Evolutionary conservation across 2,797 vertebrate species (phyloP).

Genomic region (Choloepus didactylus): DNA sequence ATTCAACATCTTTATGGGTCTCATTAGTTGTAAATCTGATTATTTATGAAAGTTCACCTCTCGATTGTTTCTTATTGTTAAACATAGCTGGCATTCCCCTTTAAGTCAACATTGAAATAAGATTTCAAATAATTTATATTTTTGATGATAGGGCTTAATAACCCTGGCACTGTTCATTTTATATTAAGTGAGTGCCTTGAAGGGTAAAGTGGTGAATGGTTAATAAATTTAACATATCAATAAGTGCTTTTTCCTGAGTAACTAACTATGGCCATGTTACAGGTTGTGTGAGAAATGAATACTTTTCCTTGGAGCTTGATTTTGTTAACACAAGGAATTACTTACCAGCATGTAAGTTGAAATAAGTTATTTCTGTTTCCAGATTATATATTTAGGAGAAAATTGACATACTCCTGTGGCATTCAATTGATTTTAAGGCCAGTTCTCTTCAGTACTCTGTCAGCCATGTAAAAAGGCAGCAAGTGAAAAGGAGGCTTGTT

Average conservation of each 20-base stretch:
- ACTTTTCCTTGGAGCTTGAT: conserved; percentile 52
- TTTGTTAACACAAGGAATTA: conserved; percentile 38
- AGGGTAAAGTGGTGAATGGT: conserved; percentile 32
- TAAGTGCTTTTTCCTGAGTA: conserved; percentile 58
- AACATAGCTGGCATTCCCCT: conserved; percentile 20
- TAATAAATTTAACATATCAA: conserved; percentile 56
- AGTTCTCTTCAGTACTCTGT: not conserved
- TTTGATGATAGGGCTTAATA: conserved; percentile 50
- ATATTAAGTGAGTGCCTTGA: conserved; percentile 29
- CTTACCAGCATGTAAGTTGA: conserved; percentile 27
- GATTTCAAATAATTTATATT: conserved; percentile 50
- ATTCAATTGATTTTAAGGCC: conserved; percentile 22
- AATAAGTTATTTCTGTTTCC: conserved; percentile 59
- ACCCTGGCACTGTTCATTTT: conserved; percentile 40
- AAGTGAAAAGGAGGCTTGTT: not conserved
- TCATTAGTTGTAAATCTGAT: conserved; percentile 55
- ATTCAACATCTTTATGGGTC: not conserved
- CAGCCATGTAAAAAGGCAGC: not conserved
- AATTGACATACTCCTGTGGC: not conserved
- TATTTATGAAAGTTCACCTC: conserved; percentile 55
- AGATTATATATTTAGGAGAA: conserved; percentile 69
- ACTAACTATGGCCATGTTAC: conserved; percentile 48
- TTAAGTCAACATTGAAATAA: conserved; percentile 36
- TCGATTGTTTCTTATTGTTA: conserved; percentile 53
- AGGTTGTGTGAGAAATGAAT: conserved; percentile 12